phyloP scores from a whole-genome alignment of 2,888 invertebrate genomes.

The Dolichomitus sp. region DNA sequence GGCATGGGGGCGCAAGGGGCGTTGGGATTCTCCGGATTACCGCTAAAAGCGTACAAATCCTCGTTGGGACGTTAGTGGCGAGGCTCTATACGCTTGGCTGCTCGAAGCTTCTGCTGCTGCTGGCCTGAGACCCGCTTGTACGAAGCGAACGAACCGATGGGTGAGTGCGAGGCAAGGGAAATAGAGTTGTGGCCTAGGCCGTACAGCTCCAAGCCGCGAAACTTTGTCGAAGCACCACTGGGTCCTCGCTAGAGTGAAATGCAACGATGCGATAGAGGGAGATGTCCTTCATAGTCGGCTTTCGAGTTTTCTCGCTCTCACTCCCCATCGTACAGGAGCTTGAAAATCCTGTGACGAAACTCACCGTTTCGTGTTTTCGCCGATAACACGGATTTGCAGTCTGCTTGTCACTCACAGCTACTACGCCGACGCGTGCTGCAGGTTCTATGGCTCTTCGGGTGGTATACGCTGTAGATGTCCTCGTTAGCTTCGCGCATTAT shows the following conservation, averaged over 20 bases:
- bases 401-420: constrained; percentile 63
- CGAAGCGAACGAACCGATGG: constrained; percentile 46
- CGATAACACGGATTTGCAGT: constrained; percentile 64
- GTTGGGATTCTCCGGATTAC: constrained; percentile 77
- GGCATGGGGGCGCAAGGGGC: constrained; percentile 50
- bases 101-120: constrained; percentile 56
- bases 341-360: constrained; percentile 42
- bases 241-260: constrained; percentile 39
- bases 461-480: background rate
- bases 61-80: constrained; percentile 69
- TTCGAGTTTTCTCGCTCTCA: constrained; percentile 29
- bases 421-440: constrained; percentile 12
- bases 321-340: background rate
- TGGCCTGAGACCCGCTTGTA: constrained; percentile 3
- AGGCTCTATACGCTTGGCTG: constrained; percentile 36
- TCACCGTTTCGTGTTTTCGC: constrained; percentile 41
- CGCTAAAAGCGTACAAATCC: constrained; percentile 85
- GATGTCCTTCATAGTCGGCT: constrained; percentile 49
- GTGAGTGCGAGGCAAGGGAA: constrained; percentile 49
- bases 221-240: constrained; percentile 59
- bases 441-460: background rate
- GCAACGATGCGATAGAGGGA: constrained; percentile 42
- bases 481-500: background rate
- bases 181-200: constrained; percentile 62
- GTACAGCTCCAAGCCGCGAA: constrained; percentile 46